A percentile compares a stretch with the other conserved stretches of the same genome.
Evolutionary conservation across 2,113 vertebrate genomes (phyloP).

Genomic region (Bothrops jararaca): DNA sequence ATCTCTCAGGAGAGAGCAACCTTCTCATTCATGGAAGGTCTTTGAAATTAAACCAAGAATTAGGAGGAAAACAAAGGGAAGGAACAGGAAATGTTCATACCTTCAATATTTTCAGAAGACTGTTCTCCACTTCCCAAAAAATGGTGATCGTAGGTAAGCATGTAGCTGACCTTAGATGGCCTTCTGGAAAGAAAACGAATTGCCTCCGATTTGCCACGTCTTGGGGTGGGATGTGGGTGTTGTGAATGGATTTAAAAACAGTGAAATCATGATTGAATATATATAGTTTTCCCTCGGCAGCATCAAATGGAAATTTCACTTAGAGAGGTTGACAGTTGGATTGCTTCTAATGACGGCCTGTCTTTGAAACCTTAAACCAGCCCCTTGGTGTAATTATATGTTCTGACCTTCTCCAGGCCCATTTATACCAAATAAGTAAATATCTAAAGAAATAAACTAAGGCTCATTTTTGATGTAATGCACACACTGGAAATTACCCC

Average conservation of each 20-base stretch:
- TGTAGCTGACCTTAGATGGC: background rate
- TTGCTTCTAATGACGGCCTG: constrained; percentile 52
- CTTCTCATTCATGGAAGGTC: background rate
- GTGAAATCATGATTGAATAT: constrained; percentile 8
- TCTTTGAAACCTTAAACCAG: constrained; percentile 41
- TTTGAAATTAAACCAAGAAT: background rate
- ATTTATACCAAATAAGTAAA: constrained; percentile 51
- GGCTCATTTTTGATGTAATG: constrained; percentile 38
- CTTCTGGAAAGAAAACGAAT: background rate
- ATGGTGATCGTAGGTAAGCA: too few species aligned
- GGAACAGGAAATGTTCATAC: background rate
- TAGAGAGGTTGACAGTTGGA: constrained; percentile 46
- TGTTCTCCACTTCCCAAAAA: too few species aligned
- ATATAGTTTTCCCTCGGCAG: constrained; percentile 28
- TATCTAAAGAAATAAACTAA: constrained; percentile 26
- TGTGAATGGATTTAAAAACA: background rate
- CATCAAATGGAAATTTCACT: constrained; percentile 45
- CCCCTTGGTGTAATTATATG: constrained; percentile 47
- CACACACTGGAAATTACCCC: constrained; percentile 47
- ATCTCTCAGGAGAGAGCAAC: background rate
- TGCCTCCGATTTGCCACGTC: background rate
- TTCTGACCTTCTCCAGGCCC: constrained; percentile 43
- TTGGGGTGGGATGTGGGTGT: background rate
- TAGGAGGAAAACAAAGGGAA: background rate
- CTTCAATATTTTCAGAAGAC: too few species aligned